These are phyloP conservation scores for Ceratothoa steindachneri DNA, from an alignment of 2,888 invertebrate genomes.

Conservation along the genomic window DNA sequence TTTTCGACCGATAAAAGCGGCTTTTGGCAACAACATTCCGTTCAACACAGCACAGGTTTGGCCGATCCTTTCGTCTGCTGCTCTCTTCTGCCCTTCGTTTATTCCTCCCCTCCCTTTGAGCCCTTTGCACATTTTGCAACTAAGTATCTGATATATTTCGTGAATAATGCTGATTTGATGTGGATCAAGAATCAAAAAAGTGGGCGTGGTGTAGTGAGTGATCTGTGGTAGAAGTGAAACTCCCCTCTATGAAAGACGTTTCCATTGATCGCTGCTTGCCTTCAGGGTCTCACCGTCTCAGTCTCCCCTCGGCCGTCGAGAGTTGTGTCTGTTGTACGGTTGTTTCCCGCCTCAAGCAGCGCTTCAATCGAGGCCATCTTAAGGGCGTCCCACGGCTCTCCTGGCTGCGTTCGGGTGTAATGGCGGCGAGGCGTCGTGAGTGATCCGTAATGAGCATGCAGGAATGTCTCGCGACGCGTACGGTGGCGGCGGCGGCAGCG, in stretches of 20 bases:
- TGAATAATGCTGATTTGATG: conserved; percentile 2
- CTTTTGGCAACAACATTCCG: not conserved
- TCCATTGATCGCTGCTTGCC: conserved; percentile 37
- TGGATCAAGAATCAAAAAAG: not conserved
- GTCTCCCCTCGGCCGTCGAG: conserved; percentile 40
- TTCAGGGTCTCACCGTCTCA: conserved; percentile 18
- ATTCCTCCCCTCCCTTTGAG: not conserved
- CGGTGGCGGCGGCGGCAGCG: conserved; percentile 57
- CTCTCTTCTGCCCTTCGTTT: not conserved
- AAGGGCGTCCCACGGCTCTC: not conserved
- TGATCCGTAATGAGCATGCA: conserved; percentile 18
- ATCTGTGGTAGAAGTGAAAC: conserved; percentile 11
- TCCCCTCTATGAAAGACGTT: conserved; percentile 35
- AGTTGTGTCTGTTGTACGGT: conserved; percentile 28
- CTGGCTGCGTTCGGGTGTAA: conserved; percentile 23
- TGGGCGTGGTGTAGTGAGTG: conserved; percentile 10
- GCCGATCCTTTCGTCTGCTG: not conserved
- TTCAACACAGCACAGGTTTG: not conserved
- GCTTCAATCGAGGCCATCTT: not conserved
- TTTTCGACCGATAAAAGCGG: not conserved
- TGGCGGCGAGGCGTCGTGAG: conserved; percentile 29
- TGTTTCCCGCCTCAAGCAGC: conserved; percentile 21
- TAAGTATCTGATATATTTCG: not conserved
- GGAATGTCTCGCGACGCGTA: conserved; percentile 63
- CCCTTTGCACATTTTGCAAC: not conserved